Conservation (phyloP, 1,140 invertebrate species). For the Agrypnia vestita region DNA sequence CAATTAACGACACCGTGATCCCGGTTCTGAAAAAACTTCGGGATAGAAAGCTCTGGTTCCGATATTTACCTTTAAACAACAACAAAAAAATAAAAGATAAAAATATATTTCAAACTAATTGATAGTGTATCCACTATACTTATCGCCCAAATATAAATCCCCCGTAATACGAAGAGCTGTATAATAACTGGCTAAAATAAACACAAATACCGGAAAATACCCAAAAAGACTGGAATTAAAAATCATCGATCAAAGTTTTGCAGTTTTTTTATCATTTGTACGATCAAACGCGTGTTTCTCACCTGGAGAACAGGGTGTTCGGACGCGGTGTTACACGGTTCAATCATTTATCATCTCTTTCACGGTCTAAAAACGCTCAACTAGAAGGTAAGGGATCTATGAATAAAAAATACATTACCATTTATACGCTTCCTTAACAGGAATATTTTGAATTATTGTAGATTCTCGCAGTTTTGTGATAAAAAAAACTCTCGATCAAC, state of each 20-base stretch:
- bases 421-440: constrained; percentile 44
- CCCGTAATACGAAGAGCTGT: neutral
- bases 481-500: too few relatives aligned
- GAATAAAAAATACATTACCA: constrained; percentile 41
- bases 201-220: constrained; percentile 9
- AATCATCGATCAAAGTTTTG: constrained; percentile 1
- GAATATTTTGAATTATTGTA: too few relatives aligned
- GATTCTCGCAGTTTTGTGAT: too few relatives aligned
- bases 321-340: constrained; percentile 18
- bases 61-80: too few relatives aligned
- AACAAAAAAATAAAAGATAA: neutral
- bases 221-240: constrained; percentile 31
- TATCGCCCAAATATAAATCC: constrained; percentile 27
- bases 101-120: neutral
- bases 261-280: constrained; percentile 23
- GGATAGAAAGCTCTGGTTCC: too few relatives aligned
- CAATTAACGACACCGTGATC: too few relatives aligned
- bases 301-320: constrained; percentile 31
- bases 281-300: constrained; percentile 28
- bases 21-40: too few relatives aligned
- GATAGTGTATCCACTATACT: neutral
- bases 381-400: constrained; percentile 5
- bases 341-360: constrained; percentile 51
- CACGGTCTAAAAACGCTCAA: constrained; percentile 12
- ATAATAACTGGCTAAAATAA: constrained; percentile 33